Evolutionary conservation across 2,888 invertebrate genomes (phyloP).

Genomic region (Chaetogeoica ovagalla): DNA sequence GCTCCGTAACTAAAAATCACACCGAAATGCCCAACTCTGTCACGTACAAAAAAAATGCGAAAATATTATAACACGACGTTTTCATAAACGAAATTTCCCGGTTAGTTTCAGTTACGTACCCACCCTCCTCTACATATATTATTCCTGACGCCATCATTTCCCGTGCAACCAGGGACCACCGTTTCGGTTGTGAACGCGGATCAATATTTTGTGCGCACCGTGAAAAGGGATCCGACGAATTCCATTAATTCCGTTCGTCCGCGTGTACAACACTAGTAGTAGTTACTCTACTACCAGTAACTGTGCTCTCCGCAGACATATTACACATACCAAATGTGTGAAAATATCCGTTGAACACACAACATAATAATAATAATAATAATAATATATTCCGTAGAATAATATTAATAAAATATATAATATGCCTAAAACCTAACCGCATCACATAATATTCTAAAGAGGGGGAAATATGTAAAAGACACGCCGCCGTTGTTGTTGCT

Average conservation of each 20-base stretch:
- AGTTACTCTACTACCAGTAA: no score
- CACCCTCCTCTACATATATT: neutral
- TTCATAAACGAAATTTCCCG: slow-evolving; percentile 3
- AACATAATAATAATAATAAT: no score
- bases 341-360: neutral
- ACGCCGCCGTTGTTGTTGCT: no score
- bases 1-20: no score
- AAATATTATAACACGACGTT: no score
- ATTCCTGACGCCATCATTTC: slow-evolving; percentile 17
- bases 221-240: slow-evolving; percentile 15
- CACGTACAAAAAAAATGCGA: no score
- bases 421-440: no score
- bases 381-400: neutral
- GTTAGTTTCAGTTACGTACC: neutral
- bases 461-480: no score
- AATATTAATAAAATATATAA: no score
- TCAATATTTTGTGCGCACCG: slow-evolving; percentile 31
- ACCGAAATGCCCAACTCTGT: no score
- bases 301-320: neutral
- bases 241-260: slow-evolving; percentile 13
- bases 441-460: no score
- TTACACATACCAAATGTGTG: neutral
- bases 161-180: neutral
- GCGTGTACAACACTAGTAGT: no score
- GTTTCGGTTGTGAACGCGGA: slow-evolving; percentile 31